Percentiles rank a stretch among this genome's conserved stretches.
Conservation (phyloP, 1,140 invertebrate species). For the Ridgeia piscesae region DNA sequence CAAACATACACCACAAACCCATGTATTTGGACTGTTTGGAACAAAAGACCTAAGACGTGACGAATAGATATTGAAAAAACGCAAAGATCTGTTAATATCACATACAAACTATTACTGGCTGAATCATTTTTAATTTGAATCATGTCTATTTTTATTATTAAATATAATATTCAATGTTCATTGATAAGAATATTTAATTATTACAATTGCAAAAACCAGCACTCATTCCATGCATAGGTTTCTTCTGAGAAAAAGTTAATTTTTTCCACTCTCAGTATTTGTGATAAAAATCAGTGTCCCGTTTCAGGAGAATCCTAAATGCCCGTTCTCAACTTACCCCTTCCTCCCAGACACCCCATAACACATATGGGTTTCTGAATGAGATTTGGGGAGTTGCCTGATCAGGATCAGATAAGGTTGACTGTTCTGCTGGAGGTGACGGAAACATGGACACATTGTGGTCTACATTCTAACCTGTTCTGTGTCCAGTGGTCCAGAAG, state of each 20-base stretch:
- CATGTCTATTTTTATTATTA: too few relatives aligned
- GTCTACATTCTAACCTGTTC: neutral
- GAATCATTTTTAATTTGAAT: too few relatives aligned
- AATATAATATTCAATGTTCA: neutral
- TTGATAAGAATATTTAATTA: neutral
- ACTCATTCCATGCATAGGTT: neutral
- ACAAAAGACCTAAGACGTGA: too few relatives aligned
- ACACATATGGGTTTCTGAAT: neutral
- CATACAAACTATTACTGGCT: too few relatives aligned
- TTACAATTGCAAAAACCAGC: neutral
- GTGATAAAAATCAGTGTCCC: neutral
- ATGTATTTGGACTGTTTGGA: too few relatives aligned
- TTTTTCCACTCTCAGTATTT: neutral
- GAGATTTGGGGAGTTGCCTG: neutral
- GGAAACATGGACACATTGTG: neutral
- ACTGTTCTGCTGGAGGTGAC: neutral
- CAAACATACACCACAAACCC: too few relatives aligned
- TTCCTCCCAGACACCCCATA: neutral
- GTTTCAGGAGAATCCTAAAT: neutral
- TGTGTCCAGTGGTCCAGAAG: neutral
- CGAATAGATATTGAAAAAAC: too few relatives aligned
- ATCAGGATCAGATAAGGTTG: neutral
- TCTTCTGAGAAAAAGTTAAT: neutral
- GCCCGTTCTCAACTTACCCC: neutral
- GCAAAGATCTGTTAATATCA: too few relatives aligned